Conservation (phyloP, 1,140 invertebrate genomes). For the Riptortus pedestris region DNA sequence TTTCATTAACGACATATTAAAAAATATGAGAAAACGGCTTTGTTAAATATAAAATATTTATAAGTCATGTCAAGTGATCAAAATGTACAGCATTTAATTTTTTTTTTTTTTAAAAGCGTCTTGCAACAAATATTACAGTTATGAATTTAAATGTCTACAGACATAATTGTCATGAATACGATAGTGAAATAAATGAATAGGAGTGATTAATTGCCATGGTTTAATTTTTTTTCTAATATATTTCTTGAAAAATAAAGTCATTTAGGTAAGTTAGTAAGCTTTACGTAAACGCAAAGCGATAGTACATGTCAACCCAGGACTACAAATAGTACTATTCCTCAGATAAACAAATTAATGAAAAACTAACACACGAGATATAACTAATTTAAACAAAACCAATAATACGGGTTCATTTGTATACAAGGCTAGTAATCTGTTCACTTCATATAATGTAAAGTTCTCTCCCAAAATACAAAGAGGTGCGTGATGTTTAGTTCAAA, state of each 20-base stretch:
- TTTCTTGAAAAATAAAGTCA: background rate
- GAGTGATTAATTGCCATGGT: background rate
- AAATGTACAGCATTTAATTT: background rate
- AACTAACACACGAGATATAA: too few species aligned
- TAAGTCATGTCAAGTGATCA: background rate
- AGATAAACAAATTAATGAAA: too few species aligned
- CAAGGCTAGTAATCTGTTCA: too few species aligned
- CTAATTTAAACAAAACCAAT: too few species aligned
- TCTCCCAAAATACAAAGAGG: too few species aligned
- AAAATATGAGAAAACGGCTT: background rate
- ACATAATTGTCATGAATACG: background rate
- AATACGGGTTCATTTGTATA: too few species aligned
- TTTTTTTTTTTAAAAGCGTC: background rate
- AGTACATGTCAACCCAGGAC: background rate
- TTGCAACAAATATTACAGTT: background rate
- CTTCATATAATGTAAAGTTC: too few species aligned
- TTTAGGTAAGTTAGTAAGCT: background rate
- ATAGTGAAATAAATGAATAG: background rate
- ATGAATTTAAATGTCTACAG: background rate
- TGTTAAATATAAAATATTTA: background rate
- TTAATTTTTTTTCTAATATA: background rate
- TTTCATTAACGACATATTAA: slow-evolving; percentile 9
- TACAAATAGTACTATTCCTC: too few species aligned
- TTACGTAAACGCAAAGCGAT: background rate
- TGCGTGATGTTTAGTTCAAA: too few species aligned